phyloP scores from a whole-genome alignment of 1,140 invertebrate species.

The Brachystomella parvula region DNA sequence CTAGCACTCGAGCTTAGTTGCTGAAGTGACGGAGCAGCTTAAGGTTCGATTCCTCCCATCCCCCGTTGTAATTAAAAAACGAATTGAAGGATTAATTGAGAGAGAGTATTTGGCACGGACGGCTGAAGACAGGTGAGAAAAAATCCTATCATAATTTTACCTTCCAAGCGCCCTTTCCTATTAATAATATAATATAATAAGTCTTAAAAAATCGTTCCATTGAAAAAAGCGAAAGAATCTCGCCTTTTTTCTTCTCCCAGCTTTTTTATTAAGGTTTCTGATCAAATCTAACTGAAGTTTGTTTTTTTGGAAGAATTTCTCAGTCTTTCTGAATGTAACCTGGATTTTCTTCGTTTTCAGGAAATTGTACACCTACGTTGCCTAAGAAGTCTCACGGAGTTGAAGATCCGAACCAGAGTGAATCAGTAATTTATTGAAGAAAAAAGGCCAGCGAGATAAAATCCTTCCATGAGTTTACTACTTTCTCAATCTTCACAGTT shows the following conservation, averaged over 20 bases:
- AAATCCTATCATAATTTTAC: neutral
- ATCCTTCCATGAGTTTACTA: too few relatives aligned
- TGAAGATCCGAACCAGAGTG: neutral
- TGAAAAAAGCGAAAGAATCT: neutral
- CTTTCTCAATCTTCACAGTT: neutral
- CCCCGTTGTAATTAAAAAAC: constrained; percentile 95
- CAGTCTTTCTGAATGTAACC: neutral
- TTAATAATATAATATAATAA: too few relatives aligned
- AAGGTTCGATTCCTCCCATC: constrained; percentile 93
- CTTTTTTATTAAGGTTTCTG: neutral
- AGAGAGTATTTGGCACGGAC: constrained; percentile 95
- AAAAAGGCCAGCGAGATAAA: neutral
- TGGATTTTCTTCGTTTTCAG: constrained; percentile 47
- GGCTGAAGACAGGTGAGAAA: constrained; percentile 72
- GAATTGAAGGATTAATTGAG: constrained; percentile 98
- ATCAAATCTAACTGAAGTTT: neutral
- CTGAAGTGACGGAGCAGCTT: constrained; percentile 95
- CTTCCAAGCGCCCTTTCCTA: neutral
- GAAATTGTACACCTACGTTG: constrained; percentile 87
- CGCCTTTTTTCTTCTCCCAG: neutral
- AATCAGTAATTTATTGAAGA: neutral
- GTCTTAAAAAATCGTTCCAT: too few relatives aligned
- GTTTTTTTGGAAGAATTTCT: neutral
- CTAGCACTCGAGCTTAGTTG: constrained; percentile 85
- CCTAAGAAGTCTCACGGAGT: constrained; percentile 50